Base-by-base conservation (phyloP, 2,797 vertebrate genomes). In the Cryptoblepharus egeriae region DNA sequence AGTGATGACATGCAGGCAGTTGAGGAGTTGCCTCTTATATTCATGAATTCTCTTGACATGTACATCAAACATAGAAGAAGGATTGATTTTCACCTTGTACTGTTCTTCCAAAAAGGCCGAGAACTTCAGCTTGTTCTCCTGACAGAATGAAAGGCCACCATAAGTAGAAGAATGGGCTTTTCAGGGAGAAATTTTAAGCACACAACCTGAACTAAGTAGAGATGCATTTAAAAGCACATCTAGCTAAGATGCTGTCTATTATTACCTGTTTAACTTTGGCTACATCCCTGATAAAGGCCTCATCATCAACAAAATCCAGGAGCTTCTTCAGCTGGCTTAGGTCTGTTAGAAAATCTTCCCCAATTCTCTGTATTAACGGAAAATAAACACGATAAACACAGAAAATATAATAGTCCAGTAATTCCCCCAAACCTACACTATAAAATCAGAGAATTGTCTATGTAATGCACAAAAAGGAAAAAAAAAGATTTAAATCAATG, bases 71-170 rank as follows among this genome's bases (percentile, higher is more conserved):
- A 98, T 95, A 83, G 97, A 97, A 0, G 92, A 92, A 0, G 96
- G 94, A 70, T 97, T 97, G 92, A 97, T 96, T 86, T 97, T 97
- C 37, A 98, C 95, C 72, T 96, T 96, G 89, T 97, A 97, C 28
- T 97, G 94, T 67, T 94, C 89, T 90, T 97, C 96, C 84, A 98
- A 88, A 87, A 96, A 96, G 39, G 95, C 94, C 1, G 96, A 93
- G 88, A 98, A 96, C 90, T 97, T 97, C 89, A 95, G 88, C 91
- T 98, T 98, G 92, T 97, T 97, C 79, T 97, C 97, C 97, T 98
- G 87, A 30, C 60, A 85, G 83, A 73, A 69, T n/a, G n/a, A n/a
- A n/a, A n/a, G n/a, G n/a, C n/a, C n/a, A n/a, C n/a, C n/a, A n/a
- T n/a, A 68, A 84, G 10, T 69, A 39, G 32, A 73, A 6, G 11